Percentiles rank a stretch among this genome's conserved stretches.
These are phyloP conservation scores for Phataginus tricuspis DNA, from an alignment of 2,797 vertebrate species.

Conservation along the genomic window DNA sequence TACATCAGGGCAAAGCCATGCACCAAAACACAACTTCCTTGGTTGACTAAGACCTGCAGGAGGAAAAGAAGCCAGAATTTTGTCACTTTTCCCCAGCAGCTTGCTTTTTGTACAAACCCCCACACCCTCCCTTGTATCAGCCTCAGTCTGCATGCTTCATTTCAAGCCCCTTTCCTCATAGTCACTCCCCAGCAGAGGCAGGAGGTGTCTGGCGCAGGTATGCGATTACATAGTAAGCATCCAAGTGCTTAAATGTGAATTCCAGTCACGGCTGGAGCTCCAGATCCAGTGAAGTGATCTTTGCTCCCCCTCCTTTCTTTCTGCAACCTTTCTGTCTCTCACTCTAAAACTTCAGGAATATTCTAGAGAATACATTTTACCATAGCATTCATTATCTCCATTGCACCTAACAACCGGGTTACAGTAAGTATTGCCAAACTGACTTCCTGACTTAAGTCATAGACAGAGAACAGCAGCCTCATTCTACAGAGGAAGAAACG, in stretches of 20 bases:
- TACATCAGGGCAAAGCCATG: not conserved
- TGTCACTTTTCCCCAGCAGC: not conserved
- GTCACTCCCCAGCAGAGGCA: not conserved
- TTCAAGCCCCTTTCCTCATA: not conserved
- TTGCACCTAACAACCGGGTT: not conserved
- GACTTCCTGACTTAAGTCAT: not conserved
- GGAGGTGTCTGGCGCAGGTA: not conserved
- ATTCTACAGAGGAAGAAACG: not conserved
- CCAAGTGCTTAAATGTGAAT: not conserved
- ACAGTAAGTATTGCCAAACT: not conserved
- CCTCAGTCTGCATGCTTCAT: not conserved
- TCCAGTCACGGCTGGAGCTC: not conserved
- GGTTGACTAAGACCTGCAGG: not conserved
- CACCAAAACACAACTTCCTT: not conserved
- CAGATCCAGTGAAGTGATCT: not conserved
- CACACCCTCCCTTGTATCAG: not conserved
- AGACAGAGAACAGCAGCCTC: not conserved
- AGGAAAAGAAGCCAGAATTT: not conserved
- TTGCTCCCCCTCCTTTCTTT: not conserved
- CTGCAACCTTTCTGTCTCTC: not conserved
- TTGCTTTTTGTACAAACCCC: not conserved
- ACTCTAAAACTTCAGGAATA: not conserved
- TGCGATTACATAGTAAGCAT: not conserved
- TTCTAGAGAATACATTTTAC: not conserved
- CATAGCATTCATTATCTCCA: not conserved